These are phyloP conservation scores for Pollenia griseotomentosa DNA, from an alignment of 2,888 invertebrate genomes.

Conservation along the genomic window DNA sequence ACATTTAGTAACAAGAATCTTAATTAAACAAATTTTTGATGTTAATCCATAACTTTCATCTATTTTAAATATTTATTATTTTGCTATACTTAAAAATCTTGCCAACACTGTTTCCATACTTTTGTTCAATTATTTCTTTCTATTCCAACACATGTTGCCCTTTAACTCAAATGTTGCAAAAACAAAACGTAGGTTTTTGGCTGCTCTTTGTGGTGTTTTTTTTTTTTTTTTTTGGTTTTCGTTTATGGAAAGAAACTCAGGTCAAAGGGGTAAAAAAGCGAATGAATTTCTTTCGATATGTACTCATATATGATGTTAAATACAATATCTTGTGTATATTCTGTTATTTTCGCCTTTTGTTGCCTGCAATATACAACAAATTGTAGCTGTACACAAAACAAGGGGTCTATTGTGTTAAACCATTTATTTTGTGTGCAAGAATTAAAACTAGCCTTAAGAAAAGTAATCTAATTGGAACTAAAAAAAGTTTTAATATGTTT, in stretches of 20 bases:
- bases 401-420: neutral
- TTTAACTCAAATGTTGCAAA: neutral
- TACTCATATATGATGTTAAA: neutral
- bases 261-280: slow-evolving; percentile 12
- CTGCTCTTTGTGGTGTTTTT: neutral
- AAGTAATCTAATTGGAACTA: too few species aligned
- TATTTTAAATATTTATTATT: too few species aligned
- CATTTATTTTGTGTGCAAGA: too few species aligned
- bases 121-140: neutral
- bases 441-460: too few species aligned
- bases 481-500: too few species aligned
- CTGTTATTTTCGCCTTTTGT: slow-evolving; percentile 2
- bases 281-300: neutral
- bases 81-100: neutral
- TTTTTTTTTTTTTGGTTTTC: neutral
- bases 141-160: slow-evolving; percentile 17
- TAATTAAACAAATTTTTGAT: too few species aligned
- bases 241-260: slow-evolving; percentile 10
- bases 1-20: too few species aligned
- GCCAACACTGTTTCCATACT: neutral
- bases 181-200: neutral
- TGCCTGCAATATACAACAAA: neutral
- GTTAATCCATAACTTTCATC: too few species aligned
- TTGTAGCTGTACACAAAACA: neutral
- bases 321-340: slow-evolving; percentile 5